A percentile compares a stretch with the other conserved stretches of the same genome.
phyloP scores from a whole-genome alignment of 2,888 invertebrate genomes.

The Campoplex nolae region DNA sequence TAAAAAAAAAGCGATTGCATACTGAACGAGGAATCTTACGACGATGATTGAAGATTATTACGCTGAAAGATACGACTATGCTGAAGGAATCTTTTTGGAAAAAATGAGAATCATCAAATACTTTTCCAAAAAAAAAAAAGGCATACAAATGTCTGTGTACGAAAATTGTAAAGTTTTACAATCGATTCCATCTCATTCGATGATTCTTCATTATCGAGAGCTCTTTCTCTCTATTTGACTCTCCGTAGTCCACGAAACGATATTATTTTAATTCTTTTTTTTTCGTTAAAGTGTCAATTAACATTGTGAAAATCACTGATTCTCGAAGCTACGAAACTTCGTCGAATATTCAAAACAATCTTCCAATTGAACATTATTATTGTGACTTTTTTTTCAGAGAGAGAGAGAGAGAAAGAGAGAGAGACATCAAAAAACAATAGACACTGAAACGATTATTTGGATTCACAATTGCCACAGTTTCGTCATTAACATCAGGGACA shows the following conservation, averaged over 20 bases:
- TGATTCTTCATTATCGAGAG: neutral
- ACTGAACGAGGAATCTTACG: constrained; percentile 43
- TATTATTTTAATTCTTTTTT: neutral
- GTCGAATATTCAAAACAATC: neutral
- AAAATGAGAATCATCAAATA: neutral
- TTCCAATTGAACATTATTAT: neutral
- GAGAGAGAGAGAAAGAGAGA: neutral
- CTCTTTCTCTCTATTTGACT: constrained; percentile 10
- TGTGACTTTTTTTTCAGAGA: neutral
- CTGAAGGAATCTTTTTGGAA: constrained; percentile 18
- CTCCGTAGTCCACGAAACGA: constrained; percentile 14
- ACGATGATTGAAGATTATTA: constrained; percentile 56
- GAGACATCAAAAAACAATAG: neutral
- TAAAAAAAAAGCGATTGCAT: constrained; percentile 35
- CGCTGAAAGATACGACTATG: constrained; percentile 36
- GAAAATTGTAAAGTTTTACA: neutral
- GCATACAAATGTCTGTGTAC: neutral
- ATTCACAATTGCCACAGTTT: neutral
- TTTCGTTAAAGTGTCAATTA: neutral
- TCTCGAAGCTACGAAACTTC: neutral
- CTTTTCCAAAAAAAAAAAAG: neutral
- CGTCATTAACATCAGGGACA: constrained; percentile 7
- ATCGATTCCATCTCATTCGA: neutral
- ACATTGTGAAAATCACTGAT: neutral
- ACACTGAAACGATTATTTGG: neutral